Evolutionary conservation across 37 sponge, comb jelly and placozoan species (phyloP).

Genomic region (Amphimedon queenslandica): DNA sequence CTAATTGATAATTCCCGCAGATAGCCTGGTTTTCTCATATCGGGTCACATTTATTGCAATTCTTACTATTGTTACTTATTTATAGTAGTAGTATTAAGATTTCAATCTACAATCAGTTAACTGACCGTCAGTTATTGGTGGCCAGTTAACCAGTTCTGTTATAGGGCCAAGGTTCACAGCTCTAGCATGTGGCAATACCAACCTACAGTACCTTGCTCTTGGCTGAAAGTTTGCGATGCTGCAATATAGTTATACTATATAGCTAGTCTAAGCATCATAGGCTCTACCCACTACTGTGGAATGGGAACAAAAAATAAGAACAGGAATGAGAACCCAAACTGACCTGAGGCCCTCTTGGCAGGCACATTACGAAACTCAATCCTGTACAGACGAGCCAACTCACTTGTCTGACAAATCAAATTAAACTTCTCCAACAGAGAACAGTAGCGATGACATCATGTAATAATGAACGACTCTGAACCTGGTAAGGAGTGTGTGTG

Average conservation of each 20-base stretch:
- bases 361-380: slow-evolving; percentile 88
- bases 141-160: too few relatives aligned
- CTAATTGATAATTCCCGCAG: too few relatives aligned
- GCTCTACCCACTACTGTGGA: slow-evolving; percentile 88
- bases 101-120: too few relatives aligned
- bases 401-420: slow-evolving; percentile 89
- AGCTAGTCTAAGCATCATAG: slow-evolving; percentile 91
- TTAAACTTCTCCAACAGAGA: slow-evolving; percentile 73
- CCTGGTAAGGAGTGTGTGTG: too few relatives aligned
- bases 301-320: background rate
- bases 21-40: too few relatives aligned
- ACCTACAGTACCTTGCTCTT: slow-evolving; percentile 84
- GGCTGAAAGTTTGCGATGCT: slow-evolving; percentile 83
- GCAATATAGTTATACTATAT: slow-evolving; percentile 82
- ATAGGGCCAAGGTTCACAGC: too few relatives aligned
- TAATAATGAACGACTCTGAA: slow-evolving; percentile 77
- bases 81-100: too few relatives aligned
- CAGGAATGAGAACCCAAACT: background rate
- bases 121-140: too few relatives aligned
- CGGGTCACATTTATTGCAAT: too few relatives aligned
- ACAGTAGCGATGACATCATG: slow-evolving; percentile 56
- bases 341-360: slow-evolving; percentile 86
- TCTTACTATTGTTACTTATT: too few relatives aligned
- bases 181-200: too few relatives aligned
- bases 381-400: slow-evolving; percentile 94